Evolutionary conservation across 1,140 invertebrate species (phyloP), one percentile per base, ranked within the genome.

Genomic region (Heliothis virescens): DNA sequence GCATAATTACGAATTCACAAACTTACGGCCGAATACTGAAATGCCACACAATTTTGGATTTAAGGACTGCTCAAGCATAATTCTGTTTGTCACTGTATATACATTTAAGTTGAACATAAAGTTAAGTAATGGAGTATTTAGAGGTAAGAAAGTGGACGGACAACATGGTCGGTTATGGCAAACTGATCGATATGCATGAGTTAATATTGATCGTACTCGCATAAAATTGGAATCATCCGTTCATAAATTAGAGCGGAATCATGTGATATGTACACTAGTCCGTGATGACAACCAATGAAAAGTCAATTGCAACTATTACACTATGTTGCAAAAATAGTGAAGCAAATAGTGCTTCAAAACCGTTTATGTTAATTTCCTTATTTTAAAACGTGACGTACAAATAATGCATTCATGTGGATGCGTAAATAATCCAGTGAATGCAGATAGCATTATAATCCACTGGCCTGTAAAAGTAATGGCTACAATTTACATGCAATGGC

Each of bases 161-260:
- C 5, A 41, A 7, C 5, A 65, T 65, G 16, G 3, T n/a, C 41
- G 52, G 48, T 53, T 72, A 57, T 18, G 34, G 52, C 29, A 13
- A 16, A 10, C 50, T 29, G 26, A 34, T 72, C 15, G 18, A 26
- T 55, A 55, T 59, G n/a, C 13, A 63, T 63, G 13, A 41, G 15
- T 2, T 72, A 72, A 57, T 57, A 41, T 16, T 15, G 29, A 72
- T 57, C 53, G 34, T 55, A 55, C 9, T 72, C 11, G 9, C 29
- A 72, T 52, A 71, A n/a, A 29, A 72, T 72, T 72, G 52, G 52
- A 72, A 72, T 16, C 69, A 72, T 55, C 69, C 21, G 69, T 72
- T 72, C 52, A 72, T 72, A 34, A 72, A 72, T 72, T 72, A 29
- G n/a, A 57, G 29, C 69, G 11, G 29, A 18, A 29, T 57, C 55